phyloP scores from a whole-genome alignment of 1,140 invertebrate species.

The Trachymyrmex septentrionalis region DNA sequence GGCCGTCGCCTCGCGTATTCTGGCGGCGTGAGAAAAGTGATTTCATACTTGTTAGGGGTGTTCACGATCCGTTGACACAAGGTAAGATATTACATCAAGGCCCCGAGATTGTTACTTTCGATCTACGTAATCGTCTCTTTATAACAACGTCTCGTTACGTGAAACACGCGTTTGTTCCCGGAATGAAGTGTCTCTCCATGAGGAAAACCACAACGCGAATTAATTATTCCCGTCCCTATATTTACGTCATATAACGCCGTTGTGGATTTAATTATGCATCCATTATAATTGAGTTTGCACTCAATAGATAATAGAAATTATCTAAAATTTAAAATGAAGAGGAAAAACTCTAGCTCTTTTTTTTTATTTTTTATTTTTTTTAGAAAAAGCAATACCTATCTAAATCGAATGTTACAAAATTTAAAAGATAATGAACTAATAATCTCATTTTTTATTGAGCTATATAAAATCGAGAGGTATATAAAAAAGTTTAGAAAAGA shows the following conservation, averaged over 20 bases:
- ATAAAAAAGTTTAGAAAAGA: constrained; percentile 9
- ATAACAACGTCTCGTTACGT: constrained; percentile 10
- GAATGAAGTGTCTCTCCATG: constrained; percentile 10
- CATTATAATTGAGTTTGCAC: not conserved
- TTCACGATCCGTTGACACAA: constrained; percentile 78
- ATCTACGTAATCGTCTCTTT: constrained; percentile 32
- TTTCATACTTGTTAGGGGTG: constrained; percentile 78
- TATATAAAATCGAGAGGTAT: not conserved
- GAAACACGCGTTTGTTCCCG: constrained; percentile 14
- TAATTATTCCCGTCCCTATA: constrained; percentile 6
- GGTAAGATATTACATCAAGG: constrained; percentile 74
- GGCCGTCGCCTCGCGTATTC: constrained; percentile 87
- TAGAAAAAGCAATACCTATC: not conserved
- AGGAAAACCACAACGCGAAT: constrained; percentile 21
- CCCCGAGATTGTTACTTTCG: constrained; percentile 50
- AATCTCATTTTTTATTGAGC: not conserved
- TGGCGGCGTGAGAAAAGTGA: constrained; percentile 87
- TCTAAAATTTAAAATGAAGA: not conserved
- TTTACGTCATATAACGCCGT: not conserved
- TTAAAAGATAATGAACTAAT: constrained; percentile 8
- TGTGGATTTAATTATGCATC: not conserved
- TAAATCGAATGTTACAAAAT: not conserved
- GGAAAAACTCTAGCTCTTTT: not conserved
- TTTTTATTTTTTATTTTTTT: not conserved
- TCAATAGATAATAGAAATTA: not conserved